Conservation (phyloP, 2,888 invertebrate species). For the Tinea trinotella region DNA sequence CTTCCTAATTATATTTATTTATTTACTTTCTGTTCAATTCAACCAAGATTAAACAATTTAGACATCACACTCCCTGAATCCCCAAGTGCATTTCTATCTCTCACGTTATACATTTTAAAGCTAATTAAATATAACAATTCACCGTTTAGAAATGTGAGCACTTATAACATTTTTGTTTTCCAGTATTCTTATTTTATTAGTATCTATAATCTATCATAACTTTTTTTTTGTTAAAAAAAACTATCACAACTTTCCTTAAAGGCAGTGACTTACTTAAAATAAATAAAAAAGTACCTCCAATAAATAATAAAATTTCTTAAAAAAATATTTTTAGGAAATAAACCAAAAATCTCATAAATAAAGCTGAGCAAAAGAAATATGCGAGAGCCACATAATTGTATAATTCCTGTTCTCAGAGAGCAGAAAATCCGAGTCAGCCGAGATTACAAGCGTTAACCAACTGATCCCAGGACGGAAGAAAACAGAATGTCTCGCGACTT, state of each 20-base stretch:
- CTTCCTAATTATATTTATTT: too few species aligned
- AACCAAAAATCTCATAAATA: constrained; percentile 30
- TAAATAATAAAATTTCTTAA: background rate
- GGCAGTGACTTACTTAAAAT: background rate
- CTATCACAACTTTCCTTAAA: background rate
- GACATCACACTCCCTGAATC: background rate
- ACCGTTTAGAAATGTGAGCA: too few species aligned
- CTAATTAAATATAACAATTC: too few species aligned
- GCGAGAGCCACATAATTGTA: constrained; percentile 52
- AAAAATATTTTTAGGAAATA: background rate
- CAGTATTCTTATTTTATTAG: too few species aligned
- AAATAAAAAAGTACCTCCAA: background rate
- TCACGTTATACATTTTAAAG: too few species aligned
- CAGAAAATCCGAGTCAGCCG: constrained; percentile 57
- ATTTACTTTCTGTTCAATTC: too few species aligned
- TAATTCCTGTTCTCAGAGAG: constrained; percentile 53
- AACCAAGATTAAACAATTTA: background rate
- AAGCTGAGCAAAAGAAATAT: constrained; percentile 39
- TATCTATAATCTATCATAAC: too few species aligned
- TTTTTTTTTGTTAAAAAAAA: too few species aligned
- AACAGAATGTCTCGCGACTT: constrained; percentile 67
- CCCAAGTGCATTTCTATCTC: background rate
- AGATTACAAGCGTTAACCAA: constrained; percentile 69
- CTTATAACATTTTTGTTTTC: too few species aligned
- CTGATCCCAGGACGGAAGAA: constrained; percentile 55